Evolutionary conservation across 2,113 vertebrate genomes (phyloP).

Genomic region (Odontesthes bonariensis): DNA sequence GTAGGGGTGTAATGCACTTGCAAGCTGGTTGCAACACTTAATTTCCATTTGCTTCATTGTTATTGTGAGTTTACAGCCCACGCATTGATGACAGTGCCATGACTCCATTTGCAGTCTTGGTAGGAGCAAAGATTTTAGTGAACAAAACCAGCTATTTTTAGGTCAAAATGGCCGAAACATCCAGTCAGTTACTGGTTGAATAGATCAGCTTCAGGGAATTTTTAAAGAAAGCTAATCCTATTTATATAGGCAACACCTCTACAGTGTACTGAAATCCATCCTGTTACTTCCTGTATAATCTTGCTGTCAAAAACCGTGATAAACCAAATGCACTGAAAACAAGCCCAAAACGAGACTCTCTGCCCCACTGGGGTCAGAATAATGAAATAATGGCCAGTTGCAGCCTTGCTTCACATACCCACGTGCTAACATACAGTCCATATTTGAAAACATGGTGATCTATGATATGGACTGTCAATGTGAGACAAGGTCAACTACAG

Average conservation of each 20-base stretch:
- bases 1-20: no score
- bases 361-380: neutral
- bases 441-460: slow-evolving; percentile 55
- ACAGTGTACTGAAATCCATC: neutral
- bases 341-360: neutral
- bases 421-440: neutral
- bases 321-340: neutral
- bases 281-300: neutral
- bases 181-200: no score
- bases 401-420: neutral
- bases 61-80: no score
- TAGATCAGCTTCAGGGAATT: no score
- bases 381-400: neutral
- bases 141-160: no score
- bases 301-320: neutral
- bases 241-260: no score
- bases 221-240: no score
- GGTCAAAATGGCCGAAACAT: no score
- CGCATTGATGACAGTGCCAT: no score
- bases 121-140: no score
- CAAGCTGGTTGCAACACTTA: neutral
- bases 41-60: no score
- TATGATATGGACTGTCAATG: slow-evolving; percentile 34
- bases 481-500: slow-evolving; percentile 69
- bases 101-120: no score